Evolutionary conservation across 2,888 invertebrate genomes (phyloP), one percentile per base, ranked within the genome.

Genomic region (Parelbella ahira): DNA sequence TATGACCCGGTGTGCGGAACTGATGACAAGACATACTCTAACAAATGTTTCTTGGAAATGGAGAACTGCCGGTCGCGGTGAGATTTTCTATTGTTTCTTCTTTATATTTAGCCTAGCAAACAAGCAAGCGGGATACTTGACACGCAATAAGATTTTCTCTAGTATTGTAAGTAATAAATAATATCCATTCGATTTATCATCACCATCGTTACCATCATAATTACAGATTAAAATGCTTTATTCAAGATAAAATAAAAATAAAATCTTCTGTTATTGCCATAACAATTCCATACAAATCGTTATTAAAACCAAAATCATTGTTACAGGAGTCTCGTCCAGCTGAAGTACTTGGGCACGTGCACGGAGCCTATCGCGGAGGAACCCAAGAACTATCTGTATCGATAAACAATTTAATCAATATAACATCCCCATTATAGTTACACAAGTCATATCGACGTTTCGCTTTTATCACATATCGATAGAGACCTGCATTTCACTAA

Each of bases 1-100:
- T 96, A 93, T 82, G 95, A 97, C 65, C 96, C 97, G 0, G 95
- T 97, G 3, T 97, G 97, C 72, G 97, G 96, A n/a, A 94, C 94
- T 1, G 97, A 97, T 67, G 91, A 91, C 47, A 95, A 93, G 89
- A 97, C 97, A 0, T 97, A 97, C 89, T 94, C 96, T 65, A 97
- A 97, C 81, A 93, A 93, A 56, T 97, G 97, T 76, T 95, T 97
- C 89, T 83, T 97, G 59, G 93, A 95, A 68, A 94, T 96, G 80
- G 97, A 97, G 79, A 96, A 95, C 61, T 97, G 96, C 71, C 91
- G 95, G 63, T 94, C 95, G 54, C 90, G 94, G 88, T 88, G 33
- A 59, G 58, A n/a, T n/a, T n/a, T n/a, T n/a, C n/a, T n/a, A n/a
- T n/a, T n/a, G n/a, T n/a, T n/a, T n/a, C n/a, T n/a, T n/a, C n/a